phyloP scores from a whole-genome alignment of 2,888 invertebrate species.

The Andrena marginata region DNA sequence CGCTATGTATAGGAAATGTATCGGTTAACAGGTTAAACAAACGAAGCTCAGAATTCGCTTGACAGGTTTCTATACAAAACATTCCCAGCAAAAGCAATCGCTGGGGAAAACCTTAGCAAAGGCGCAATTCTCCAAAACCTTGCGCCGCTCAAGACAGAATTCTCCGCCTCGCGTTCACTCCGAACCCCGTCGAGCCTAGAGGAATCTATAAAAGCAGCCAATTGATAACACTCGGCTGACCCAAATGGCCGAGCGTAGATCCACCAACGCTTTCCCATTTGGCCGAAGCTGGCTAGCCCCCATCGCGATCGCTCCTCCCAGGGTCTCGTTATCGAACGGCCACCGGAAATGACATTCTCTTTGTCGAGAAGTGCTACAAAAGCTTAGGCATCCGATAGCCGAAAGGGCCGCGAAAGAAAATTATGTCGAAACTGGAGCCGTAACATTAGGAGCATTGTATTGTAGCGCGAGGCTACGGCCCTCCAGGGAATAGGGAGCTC shows the following conservation, averaged over 20 bases:
- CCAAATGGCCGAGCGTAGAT: background rate
- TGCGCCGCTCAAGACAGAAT: too few relatives aligned
- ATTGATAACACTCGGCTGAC: background rate
- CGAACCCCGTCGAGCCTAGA: too few relatives aligned
- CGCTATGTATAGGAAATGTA: too few relatives aligned
- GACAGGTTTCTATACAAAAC: too few relatives aligned
- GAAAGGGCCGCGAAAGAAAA: slow-evolving; percentile 78
- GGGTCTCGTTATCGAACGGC: slow-evolving; percentile 67
- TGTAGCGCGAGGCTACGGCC: slow-evolving; percentile 82
- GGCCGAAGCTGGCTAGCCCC: background rate
- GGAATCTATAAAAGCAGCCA: background rate
- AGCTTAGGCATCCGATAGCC: slow-evolving; percentile 74
- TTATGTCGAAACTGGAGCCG: slow-evolving; percentile 84
- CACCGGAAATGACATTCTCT: slow-evolving; percentile 80
- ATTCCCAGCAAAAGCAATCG: too few relatives aligned
- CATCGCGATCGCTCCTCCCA: slow-evolving; percentile 12
- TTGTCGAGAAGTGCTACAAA: slow-evolving; percentile 75
- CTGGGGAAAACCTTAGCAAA: too few relatives aligned
- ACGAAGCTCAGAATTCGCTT: too few relatives aligned
- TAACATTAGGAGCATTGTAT: slow-evolving; percentile 85
- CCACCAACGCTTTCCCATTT: too few relatives aligned
- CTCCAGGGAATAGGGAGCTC: slow-evolving; percentile 77
- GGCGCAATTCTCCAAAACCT: too few relatives aligned
- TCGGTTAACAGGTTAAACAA: too few relatives aligned
- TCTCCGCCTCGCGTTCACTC: too few relatives aligned